A percentile compares a stretch with the other conserved stretches of the same genome.
These are phyloP conservation scores for Formica aserva DNA, from an alignment of 2,888 invertebrate species.

Conservation along the genomic window DNA sequence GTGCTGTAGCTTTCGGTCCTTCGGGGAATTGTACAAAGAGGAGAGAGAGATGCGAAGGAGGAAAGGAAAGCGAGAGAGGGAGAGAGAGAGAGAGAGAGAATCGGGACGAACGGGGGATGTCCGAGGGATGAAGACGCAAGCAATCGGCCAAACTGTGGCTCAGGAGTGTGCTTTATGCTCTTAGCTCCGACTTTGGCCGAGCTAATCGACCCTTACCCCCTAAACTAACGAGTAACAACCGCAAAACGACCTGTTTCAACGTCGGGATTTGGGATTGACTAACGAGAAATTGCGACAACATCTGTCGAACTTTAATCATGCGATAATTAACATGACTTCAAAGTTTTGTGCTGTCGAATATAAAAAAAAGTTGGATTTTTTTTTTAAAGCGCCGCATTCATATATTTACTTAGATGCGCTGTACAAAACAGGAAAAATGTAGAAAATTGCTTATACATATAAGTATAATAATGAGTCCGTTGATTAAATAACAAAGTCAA, in stretches of 20 bases:
- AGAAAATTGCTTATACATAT: background rate
- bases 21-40: constrained; percentile 57
- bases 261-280: constrained; percentile 13
- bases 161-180: constrained; percentile 61
- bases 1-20: constrained; percentile 63
- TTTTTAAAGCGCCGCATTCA: background rate
- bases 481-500: background rate
- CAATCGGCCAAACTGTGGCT: constrained; percentile 73
- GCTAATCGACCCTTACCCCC: constrained; percentile 60
- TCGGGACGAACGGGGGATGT: constrained; percentile 20
- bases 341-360: background rate
- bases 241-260: constrained; percentile 52
- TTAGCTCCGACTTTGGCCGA: constrained; percentile 62
- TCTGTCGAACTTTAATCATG: background rate
- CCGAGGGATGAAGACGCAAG: constrained; percentile 70
- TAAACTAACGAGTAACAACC: constrained; percentile 72
- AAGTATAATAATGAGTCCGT: background rate
- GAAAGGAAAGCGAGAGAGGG: constrained; percentile 1
- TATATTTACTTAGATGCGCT: background rate
- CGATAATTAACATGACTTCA: constrained; percentile 13
- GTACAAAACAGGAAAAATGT: background rate
- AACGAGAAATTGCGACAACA: constrained; percentile 30
- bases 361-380: background rate
- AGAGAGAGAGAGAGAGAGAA: background rate
- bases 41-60: constrained; percentile 3